A percentile compares a stretch with the other conserved stretches of the same genome.
These are phyloP conservation scores for Poecilia latipinna DNA, from an alignment of 2,113 vertebrate species.

Conservation along the genomic window DNA sequence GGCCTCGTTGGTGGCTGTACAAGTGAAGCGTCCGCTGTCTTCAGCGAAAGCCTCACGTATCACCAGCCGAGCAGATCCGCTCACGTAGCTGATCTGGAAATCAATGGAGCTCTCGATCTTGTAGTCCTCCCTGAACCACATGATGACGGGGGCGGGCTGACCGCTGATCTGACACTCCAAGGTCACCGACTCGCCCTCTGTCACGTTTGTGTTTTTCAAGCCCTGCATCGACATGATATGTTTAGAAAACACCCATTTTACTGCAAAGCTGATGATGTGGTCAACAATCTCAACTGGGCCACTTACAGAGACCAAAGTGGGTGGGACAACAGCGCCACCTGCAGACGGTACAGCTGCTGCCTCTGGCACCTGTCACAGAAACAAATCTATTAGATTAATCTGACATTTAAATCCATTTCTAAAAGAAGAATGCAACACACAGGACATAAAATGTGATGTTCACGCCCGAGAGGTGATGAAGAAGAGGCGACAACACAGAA, in stretches of 20 bases:
- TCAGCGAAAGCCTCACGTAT: conserved; percentile 98
- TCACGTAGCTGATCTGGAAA: conserved; percentile 92
- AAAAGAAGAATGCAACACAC: neutral
- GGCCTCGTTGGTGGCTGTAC: conserved; percentile 92
- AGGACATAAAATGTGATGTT: neutral
- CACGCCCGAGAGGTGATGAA: neutral
- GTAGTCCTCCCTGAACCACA: conserved; percentile 98
- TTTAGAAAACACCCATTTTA: neutral
- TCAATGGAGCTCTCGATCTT: conserved; percentile 96
- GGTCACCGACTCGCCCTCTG: conserved; percentile 93
- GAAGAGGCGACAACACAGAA: neutral
- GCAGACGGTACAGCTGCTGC: conserved; percentile 55
- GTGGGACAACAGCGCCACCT: conserved; percentile 61
- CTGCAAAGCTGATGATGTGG: rapidly evolving
- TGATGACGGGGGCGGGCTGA: conserved; percentile 86
- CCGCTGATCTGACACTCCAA: conserved; percentile 93
- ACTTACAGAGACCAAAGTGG: conserved; percentile 78
- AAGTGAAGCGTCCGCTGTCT: conserved; percentile 96
- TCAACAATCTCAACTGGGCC: rapidly evolving
- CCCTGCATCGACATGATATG: conserved; percentile 69
- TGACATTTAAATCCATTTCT: neutral
- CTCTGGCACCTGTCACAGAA: conserved; percentile 60
- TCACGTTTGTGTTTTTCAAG: conserved; percentile 91
- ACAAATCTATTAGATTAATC: conserved; percentile 3
- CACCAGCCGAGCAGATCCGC: conserved; percentile 83